These are phyloP conservation scores for Alauda arvensis DNA, from an alignment of 2,797 vertebrate species.

Conservation along the genomic window DNA sequence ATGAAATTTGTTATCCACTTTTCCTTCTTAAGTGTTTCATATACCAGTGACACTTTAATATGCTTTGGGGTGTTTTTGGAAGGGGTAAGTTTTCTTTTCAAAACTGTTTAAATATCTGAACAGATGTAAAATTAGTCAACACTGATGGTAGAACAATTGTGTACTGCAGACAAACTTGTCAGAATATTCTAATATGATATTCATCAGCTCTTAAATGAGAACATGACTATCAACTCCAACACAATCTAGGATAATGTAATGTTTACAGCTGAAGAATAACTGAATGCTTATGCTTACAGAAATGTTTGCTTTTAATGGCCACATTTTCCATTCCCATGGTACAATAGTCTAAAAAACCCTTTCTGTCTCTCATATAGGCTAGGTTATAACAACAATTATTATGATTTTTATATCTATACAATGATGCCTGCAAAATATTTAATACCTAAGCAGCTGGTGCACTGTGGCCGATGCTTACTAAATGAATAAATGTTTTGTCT, in stretches of 20 bases:
- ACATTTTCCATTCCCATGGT: not conserved
- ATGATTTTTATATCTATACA: conserved; percentile 33
- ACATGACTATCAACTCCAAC: not conserved
- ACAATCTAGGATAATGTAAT: not conserved
- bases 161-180: not conserved
- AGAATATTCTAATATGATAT: conserved; percentile 8
- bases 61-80: not conserved
- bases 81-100: conserved; percentile 12
- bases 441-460: conserved; percentile 39
- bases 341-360: not conserved
- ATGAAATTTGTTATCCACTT: not conserved
- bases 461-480: not conserved
- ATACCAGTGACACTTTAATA: not conserved
- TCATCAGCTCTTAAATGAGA: conserved; percentile 33
- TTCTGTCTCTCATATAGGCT: not conserved
- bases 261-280: conserved; percentile 16
- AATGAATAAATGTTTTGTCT: conserved; percentile 38
- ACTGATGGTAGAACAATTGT: not conserved
- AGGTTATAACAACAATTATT: conserved; percentile 11
- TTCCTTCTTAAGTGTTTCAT: not conserved
- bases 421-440: conserved; percentile 43
- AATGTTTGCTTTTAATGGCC: not conserved
- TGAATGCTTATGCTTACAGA: not conserved
- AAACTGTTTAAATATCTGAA: conserved; percentile 3
- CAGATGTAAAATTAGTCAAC: conserved; percentile 25